Evolutionary conservation across 1,140 invertebrate species (phyloP), one percentile per base, ranked within the genome.

Genomic region (Dinothrombium tinctorium): DNA sequence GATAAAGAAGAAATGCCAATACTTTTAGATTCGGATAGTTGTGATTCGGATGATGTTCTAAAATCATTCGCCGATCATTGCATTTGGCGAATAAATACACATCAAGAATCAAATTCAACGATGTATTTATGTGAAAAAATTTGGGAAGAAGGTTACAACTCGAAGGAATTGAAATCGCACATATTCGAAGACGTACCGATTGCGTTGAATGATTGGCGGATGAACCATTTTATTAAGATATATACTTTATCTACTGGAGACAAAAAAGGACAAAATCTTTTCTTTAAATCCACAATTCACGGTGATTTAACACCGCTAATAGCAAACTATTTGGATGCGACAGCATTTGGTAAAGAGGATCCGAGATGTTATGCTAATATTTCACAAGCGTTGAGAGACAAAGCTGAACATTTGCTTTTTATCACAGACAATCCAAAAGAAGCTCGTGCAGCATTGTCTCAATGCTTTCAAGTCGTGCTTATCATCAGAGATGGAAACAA

Each of bases 221-320:
- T 31, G n/a, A 32, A 29, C 21, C 15, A 43, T 17, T 43, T 39
- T 29, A 39, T 43, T 33, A 43, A 43, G 26, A 43, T 43, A 11
- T 43, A 43, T 26, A 35, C 42, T 19, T 39, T 35, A 19, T 35
- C 42, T 4, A 29, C 36, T 2, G 42, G 42, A 7, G 9, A 21
- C 12, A 3, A 9, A 7, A 24, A 39, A 28, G 35, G 35, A 22
- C 42, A 43, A 20, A 22, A 26, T 31, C 21, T 31, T 14, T 43
- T 43, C 39, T 25, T 43, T 5, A 6, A 20, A 12, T 5, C 35
- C 14, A 20, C 42, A 14, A 12, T 29, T 23, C 7, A 6, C 2
- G 42, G 36, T 14, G 36, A 39, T 25, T 29, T 43, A 17, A 40
- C 24, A 24, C 23, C 6, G 7, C 31, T 15, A 20, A 29, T 43